Base-by-base conservation (phyloP, 1,140 invertebrate genomes). In the Parasteatoda tepidariorum region DNA sequence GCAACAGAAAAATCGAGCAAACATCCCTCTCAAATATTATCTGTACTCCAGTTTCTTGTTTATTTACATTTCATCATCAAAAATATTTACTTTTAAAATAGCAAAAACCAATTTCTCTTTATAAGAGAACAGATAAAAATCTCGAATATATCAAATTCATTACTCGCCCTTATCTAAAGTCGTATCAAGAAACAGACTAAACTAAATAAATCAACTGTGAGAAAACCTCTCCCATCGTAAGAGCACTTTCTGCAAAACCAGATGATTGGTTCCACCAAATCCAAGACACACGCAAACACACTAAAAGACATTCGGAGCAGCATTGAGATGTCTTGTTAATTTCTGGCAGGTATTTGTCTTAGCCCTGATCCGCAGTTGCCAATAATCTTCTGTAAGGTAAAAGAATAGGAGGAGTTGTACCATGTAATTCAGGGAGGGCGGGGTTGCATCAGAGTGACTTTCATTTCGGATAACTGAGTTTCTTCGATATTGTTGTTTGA, bases 331-430 rank as follows among this genome's bases (percentile, higher is more conserved):
- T 66, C 74, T 78, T 66, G 74, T 78, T 78, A 78, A 78, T 33
- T 78, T 78, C 74, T 78, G 34, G 59, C 61, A 78, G 74, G 61
- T 76, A 76, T 76, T 76, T 76, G 74, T 78, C 74, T 76, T 76
- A 76, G 74, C 61, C 59, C n/a, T 78, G 61, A 78, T 78, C 74
- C 38, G 28, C 15, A 38, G 55, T 48, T 66, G 74, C 34, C 74
- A 78, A 78, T 78, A 78, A 66, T 78, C 74, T 78, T 28, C 28
- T 57, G 2, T 15, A 31, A 78, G 38, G 74, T 54, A 78, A 78
- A 64, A 78, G 38, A 76, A n/a, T n/a, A 61, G 30, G 61, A 76
- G 66, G 15, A 24, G n/a, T 54, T 38, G 18, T 59, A 26, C 18
- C 55, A n/a, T 78, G 74, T 78, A 78, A 78, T 78, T 78, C 74